Evolutionary conservation across 2,113 vertebrate species (phyloP).

Genomic region (Archilochus colubris): DNA sequence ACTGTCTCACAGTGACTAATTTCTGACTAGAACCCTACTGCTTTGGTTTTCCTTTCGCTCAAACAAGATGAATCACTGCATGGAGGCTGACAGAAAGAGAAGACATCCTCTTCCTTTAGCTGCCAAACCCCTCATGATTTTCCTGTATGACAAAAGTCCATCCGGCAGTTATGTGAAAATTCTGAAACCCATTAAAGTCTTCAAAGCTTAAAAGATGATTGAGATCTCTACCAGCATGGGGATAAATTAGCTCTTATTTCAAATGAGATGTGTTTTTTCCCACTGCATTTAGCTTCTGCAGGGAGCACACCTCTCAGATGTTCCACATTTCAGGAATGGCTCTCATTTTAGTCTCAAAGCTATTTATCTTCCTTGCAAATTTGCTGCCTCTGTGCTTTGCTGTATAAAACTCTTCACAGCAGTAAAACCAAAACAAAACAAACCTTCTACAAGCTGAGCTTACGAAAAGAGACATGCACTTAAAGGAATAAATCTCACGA

Average conservation of each 20-base stretch:
- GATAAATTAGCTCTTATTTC: not conserved
- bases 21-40: constrained; percentile 58
- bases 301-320: not conserved
- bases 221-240: not conserved
- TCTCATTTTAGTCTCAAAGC: constrained; percentile 31
- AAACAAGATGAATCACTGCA: constrained; percentile 43
- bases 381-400: not conserved
- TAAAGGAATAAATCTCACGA: not conserved
- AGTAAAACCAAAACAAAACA: not conserved
- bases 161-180: not conserved
- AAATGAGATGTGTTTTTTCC: not conserved
- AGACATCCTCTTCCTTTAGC: constrained; percentile 38
- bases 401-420: not conserved
- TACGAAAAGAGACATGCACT: not conserved
- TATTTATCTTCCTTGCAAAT: constrained; percentile 11
- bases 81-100: constrained; percentile 39
- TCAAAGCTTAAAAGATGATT: not conserved
- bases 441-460: not conserved
- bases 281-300: not conserved
- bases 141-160: constrained; percentile 30
- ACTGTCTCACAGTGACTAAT: constrained; percentile 25
- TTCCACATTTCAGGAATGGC: not conserved
- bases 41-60: constrained; percentile 62
- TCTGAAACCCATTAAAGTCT: not conserved
- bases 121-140: constrained; percentile 37